Percentiles rank a stretch among this genome's conserved stretches.
Evolutionary conservation across 2,113 vertebrate genomes (phyloP).

Genomic region (Pampusana beccarii): DNA sequence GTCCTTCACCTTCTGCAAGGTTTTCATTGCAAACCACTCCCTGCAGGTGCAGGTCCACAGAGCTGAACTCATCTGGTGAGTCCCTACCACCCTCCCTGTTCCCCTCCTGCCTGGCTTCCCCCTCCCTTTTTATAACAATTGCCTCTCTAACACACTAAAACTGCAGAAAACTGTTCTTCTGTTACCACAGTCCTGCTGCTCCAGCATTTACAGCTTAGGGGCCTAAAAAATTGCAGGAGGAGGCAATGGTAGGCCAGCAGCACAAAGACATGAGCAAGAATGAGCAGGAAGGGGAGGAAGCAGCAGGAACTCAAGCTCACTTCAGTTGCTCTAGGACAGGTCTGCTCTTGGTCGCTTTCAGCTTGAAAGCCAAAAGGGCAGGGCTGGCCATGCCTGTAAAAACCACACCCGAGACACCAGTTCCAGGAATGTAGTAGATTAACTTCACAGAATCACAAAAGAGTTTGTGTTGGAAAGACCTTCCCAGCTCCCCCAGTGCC

Average conservation of each 20-base stretch:
- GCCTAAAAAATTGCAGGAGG: neutral
- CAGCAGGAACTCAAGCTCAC: neutral
- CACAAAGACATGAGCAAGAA: neutral
- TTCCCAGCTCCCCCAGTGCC: no score
- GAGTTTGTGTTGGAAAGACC: no score
- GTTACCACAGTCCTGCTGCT: neutral
- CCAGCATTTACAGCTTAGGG: neutral
- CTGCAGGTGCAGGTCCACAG: neutral
- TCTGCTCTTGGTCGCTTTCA: neutral
- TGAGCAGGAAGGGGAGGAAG: neutral
- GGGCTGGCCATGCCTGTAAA: neutral
- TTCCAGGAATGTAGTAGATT: rapidly evolving
- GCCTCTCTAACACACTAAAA: neutral
- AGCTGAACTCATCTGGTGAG: neutral
- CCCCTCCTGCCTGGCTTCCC: neutral
- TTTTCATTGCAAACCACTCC: neutral
- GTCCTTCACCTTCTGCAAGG: neutral
- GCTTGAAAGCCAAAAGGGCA: neutral
- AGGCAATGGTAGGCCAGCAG: neutral
- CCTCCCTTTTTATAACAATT: neutral
- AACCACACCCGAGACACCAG: neutral
- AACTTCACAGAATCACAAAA: neutral
- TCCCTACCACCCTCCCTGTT: neutral
- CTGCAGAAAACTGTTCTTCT: neutral
- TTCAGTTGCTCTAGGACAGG: neutral